Evolutionary conservation across 2,797 vertebrate genomes (phyloP).

Genomic region (Gadopsis marmoratus): DNA sequence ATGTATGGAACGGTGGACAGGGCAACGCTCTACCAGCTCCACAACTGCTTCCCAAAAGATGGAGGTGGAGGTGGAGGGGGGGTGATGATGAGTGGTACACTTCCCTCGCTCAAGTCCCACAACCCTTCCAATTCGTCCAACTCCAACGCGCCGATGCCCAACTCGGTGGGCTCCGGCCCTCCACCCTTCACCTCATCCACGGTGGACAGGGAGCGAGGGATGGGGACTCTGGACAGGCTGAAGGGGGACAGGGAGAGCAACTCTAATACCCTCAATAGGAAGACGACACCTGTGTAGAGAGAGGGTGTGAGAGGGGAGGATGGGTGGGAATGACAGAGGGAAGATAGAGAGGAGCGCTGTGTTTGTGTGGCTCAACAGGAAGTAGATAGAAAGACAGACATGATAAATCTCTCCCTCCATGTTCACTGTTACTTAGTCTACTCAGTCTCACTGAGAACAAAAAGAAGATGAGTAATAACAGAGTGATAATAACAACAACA

Average conservation of each 20-base stretch:
- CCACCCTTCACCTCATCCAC: slow-evolving; percentile 88
- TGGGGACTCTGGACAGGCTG: slow-evolving; percentile 88
- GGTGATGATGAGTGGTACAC: slow-evolving; percentile 87
- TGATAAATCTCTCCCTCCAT: slow-evolving; percentile 68
- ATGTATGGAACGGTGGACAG: slow-evolving; percentile 86
- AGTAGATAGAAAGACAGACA: slow-evolving; percentile 23
- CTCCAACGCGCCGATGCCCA: slow-evolving; percentile 84
- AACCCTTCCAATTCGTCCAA: slow-evolving; percentile 88
- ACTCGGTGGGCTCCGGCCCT: slow-evolving; percentile 85
- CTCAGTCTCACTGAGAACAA: slow-evolving; percentile 73
- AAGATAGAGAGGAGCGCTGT: slow-evolving; percentile 38
- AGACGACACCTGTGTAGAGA: slow-evolving; percentile 90
- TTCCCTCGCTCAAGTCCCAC: slow-evolving; percentile 88
- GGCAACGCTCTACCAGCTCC: slow-evolving; percentile 92
- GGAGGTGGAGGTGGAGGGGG: slow-evolving; percentile 78
- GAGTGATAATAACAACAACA: slow-evolving; percentile 87
- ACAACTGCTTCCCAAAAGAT: slow-evolving; percentile 95
- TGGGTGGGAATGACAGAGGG: slow-evolving; percentile 25
- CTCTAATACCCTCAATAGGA: slow-evolving; percentile 95
- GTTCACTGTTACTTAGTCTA: slow-evolving; percentile 77
- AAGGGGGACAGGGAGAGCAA: slow-evolving; percentile 89
- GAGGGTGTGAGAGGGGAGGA: slow-evolving; percentile 14
- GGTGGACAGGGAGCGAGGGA: slow-evolving; percentile 85
- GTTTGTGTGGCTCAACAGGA: slow-evolving; percentile 38
- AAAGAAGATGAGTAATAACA: slow-evolving; percentile 78